Percentiles rank a stretch among this genome's conserved stretches.
Conservation (phyloP, 2,797 vertebrate genomes). For the Acomys russatus region DNA sequence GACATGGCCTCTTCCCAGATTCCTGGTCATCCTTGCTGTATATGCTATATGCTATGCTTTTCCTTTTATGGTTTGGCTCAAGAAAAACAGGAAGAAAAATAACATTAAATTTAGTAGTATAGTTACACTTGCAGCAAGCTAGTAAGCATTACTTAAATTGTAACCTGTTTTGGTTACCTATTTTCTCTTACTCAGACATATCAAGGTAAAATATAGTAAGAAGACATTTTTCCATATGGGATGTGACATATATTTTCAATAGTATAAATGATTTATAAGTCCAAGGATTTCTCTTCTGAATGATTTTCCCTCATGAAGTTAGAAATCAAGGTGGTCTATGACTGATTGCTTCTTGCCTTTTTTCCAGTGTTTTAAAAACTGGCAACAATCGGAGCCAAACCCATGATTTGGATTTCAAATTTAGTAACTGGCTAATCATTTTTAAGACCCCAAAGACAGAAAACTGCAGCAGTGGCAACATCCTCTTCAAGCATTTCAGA, state of each 20-base stretch:
- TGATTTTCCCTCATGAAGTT: slow-evolving; percentile 72
- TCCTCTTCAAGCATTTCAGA: slow-evolving; percentile 83
- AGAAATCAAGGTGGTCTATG: slow-evolving; percentile 75
- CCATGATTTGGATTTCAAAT: slow-evolving; percentile 88
- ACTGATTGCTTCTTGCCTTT: slow-evolving; percentile 81
- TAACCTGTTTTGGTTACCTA: slow-evolving; percentile 47
- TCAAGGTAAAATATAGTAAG: slow-evolving; percentile 49
- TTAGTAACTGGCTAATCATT: slow-evolving; percentile 89
- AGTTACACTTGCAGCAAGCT: slow-evolving; percentile 53
- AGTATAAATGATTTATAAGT: slow-evolving; percentile 21
- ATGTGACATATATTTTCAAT: slow-evolving; percentile 62
- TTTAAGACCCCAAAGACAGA: slow-evolving; percentile 87
- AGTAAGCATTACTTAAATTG: slow-evolving; percentile 60
- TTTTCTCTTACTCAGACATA: slow-evolving; percentile 17
- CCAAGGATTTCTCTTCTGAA: slow-evolving; percentile 35
- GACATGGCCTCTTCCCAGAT: not conserved
- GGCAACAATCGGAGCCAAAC: slow-evolving; percentile 85
- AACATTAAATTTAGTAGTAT: slow-evolving; percentile 9
- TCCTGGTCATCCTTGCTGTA: not conserved
- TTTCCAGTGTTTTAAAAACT: slow-evolving; percentile 83
- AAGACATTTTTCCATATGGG: slow-evolving; percentile 28
- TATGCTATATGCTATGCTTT: not conserved
- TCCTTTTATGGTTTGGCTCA: slow-evolving; percentile 3
- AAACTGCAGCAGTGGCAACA: slow-evolving; percentile 84
- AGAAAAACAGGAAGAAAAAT: slow-evolving; percentile 34